phyloP scores from a whole-genome alignment of 1,140 invertebrate species.

The Protaetia brevitarsis region DNA sequence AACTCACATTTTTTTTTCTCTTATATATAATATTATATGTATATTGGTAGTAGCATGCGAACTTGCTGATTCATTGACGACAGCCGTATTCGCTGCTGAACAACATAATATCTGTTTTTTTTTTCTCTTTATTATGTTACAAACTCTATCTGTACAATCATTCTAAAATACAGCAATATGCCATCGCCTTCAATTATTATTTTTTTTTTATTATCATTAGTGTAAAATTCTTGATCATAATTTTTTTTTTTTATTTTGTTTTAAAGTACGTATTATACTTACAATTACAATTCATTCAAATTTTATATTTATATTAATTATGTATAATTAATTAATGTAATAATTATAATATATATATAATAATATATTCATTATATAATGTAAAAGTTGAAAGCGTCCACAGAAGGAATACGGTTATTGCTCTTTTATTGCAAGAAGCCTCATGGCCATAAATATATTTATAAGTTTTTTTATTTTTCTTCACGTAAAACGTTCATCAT shows the following conservation, averaged over 20 bases:
- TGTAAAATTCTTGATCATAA: constrained; percentile 50
- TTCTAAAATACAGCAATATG: constrained; percentile 42
- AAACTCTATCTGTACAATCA: constrained; percentile 54
- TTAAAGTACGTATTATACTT: constrained; percentile 48
- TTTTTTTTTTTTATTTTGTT: too few relatives aligned
- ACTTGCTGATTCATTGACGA: constrained; percentile 28
- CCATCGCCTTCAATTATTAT: constrained; percentile 46
- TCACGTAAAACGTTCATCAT: constrained; percentile 29
- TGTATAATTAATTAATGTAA: constrained; percentile 40
- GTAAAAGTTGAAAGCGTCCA: constrained; percentile 53
- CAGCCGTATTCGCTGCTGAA: constrained; percentile 30
- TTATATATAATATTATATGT: constrained; percentile 24
- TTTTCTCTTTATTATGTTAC: constrained; percentile 50
- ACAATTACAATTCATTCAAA: constrained; percentile 45
- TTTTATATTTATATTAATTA: constrained; percentile 32
- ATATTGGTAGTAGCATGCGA: constrained; percentile 16
- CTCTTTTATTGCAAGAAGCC: constrained; percentile 55
- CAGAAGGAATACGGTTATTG: constrained; percentile 55
- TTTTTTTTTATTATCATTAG: constrained; percentile 48
- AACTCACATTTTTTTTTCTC: constrained; percentile 40
- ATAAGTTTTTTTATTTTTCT: too few relatives aligned
- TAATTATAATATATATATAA: constrained; percentile 44
- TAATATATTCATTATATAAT: constrained; percentile 48
- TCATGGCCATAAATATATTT: constrained; percentile 43
- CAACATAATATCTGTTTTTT: constrained; percentile 45